Percentiles rank a stretch among this genome's conserved stretches.
Conservation (phyloP, 37 sponge, comb jelly and placozoan genomes). For the Chondrosia reniformis region DNA sequence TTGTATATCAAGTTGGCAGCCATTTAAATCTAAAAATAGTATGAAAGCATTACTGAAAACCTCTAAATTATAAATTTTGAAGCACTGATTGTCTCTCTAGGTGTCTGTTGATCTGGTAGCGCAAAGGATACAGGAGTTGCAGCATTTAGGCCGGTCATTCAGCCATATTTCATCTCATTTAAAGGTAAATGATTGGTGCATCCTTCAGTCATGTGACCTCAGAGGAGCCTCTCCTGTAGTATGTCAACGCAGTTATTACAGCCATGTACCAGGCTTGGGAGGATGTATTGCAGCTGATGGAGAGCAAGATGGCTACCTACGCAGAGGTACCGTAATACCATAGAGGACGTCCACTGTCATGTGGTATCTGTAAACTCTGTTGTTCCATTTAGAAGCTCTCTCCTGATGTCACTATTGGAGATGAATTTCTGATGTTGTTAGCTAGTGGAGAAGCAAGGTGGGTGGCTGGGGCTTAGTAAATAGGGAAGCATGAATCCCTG, state of each 20-base stretch:
- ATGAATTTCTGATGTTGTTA: slow-evolving; percentile 64
- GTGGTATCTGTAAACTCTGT: not conserved
- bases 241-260: slow-evolving; percentile 30
- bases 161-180: slow-evolving; percentile 16
- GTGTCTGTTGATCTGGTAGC: no score
- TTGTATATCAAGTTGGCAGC: no score
- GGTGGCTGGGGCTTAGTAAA: no score
- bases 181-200: not conserved
- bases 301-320: slow-evolving; percentile 58
- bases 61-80: no score
- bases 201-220: no score
- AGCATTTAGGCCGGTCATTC: slow-evolving; percentile 32
- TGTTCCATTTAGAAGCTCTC: slow-evolving; percentile 40
- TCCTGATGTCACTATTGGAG: slow-evolving; percentile 37
- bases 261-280: slow-evolving; percentile 75
- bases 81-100: no score
- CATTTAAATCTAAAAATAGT: no score
- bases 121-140: no score
- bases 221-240: slow-evolving; percentile 30
- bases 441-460: slow-evolving; percentile 75
- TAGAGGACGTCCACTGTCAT: not conserved
- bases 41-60: no score
- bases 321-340: slow-evolving; percentile 36
- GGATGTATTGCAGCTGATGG: slow-evolving; percentile 53
- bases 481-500: no score